Conservation (phyloP, 2,888 invertebrate genomes). For the Chrysolina americana region DNA sequence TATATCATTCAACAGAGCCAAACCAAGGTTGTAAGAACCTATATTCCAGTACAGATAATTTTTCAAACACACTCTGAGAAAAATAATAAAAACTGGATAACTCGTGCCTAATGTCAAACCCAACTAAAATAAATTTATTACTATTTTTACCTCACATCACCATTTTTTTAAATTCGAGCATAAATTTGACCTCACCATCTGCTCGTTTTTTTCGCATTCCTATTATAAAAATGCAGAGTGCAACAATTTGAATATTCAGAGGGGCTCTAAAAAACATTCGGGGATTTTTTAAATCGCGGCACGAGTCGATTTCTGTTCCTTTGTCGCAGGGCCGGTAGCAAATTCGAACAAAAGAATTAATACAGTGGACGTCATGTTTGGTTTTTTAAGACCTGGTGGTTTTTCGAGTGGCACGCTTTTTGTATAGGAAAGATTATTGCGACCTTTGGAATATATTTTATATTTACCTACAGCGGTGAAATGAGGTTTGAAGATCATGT, state of each 20-base stretch:
- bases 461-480: constrained; percentile 37
- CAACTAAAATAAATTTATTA: constrained; percentile 9
- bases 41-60: no score
- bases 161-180: neutral
- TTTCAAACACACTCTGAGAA: no score
- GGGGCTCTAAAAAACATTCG: constrained; percentile 33
- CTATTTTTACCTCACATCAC: neutral
- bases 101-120: constrained; percentile 9
- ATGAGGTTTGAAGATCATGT: constrained; percentile 40
- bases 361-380: constrained; percentile 50
- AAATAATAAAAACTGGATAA: neutral
- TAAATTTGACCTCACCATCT: constrained; percentile 33
- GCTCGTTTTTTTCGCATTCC: constrained; percentile 24
- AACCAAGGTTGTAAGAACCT: no score
- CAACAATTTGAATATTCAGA: constrained; percentile 35
- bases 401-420: constrained; percentile 56
- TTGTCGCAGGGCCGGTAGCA: constrained; percentile 46
- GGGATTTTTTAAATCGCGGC: constrained; percentile 36
- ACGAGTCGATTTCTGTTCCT: constrained; percentile 43
- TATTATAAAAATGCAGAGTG: constrained; percentile 30
- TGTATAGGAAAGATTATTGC: constrained; percentile 43
- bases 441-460: constrained; percentile 35
- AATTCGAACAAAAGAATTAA: constrained; percentile 48
- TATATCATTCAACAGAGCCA: no score
- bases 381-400: constrained; percentile 56